Evolutionary conservation across 2,888 invertebrate genomes (phyloP).

Genomic region (Lepidochitona cinerea): DNA sequence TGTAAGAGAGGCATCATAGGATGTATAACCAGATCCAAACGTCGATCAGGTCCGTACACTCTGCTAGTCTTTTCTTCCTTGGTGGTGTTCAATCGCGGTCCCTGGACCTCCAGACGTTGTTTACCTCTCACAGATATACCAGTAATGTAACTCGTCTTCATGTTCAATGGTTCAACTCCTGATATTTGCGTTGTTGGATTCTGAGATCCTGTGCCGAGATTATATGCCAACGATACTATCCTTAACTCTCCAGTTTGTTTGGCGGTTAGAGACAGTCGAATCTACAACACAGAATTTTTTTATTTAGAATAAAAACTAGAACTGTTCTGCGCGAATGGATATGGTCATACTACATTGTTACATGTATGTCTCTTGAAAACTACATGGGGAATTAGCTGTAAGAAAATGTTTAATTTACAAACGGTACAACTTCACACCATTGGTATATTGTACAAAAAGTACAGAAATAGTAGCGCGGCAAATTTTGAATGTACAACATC

Average conservation of each 20-base stretch:
- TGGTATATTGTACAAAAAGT: too few species aligned
- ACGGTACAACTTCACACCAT: too few species aligned
- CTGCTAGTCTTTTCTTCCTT: constrained; percentile 73
- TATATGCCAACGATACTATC: constrained; percentile 82
- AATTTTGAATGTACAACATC: too few species aligned
- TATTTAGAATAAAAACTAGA: too few species aligned
- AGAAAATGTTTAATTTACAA: too few species aligned
- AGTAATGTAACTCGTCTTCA: constrained; percentile 48
- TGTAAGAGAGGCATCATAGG: constrained; percentile 87
- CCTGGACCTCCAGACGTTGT: constrained; percentile 72
- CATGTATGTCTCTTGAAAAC: too few species aligned
- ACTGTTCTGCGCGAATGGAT: too few species aligned
- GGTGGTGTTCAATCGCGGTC: constrained; percentile 74
- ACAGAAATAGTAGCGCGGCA: too few species aligned
- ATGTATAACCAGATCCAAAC: constrained; percentile 82
- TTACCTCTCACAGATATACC: constrained; percentile 67
- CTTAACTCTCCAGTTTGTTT: constrained; percentile 81
- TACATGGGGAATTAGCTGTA: too few species aligned
- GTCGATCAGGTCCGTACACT: constrained; percentile 77
- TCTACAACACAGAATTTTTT: too few species aligned
- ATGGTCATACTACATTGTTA: too few species aligned
- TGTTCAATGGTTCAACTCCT: constrained; percentile 5
- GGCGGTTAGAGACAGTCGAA: constrained; percentile 83
- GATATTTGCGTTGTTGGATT: constrained; percentile 17
- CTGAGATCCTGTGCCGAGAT: constrained; percentile 69